These are phyloP conservation scores for Ellobius talpinus DNA, from an alignment of 2,113 vertebrate species.

Conservation along the genomic window DNA sequence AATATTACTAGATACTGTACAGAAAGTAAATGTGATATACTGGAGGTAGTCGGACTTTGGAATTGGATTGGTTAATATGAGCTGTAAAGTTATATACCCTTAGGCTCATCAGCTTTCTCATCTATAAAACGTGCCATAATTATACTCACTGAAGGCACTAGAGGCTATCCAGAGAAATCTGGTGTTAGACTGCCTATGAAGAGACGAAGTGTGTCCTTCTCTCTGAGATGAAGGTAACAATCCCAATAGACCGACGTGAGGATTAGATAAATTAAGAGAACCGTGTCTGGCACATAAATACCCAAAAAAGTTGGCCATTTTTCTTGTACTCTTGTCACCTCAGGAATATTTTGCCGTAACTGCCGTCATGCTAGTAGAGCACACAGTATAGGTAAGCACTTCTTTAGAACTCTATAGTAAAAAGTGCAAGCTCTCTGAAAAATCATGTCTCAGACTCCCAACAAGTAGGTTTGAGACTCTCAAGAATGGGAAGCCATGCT, in stretches of 20 bases:
- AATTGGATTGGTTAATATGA: background rate
- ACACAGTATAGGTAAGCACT: background rate
- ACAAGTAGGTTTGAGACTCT: slow-evolving; percentile 27
- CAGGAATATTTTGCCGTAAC: slow-evolving; percentile 8
- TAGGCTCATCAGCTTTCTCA: background rate
- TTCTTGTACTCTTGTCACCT: slow-evolving; percentile 12
- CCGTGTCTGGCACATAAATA: background rate
- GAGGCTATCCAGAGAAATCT: background rate
- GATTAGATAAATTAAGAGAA: background rate
- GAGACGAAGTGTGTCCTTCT: background rate
- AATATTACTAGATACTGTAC: background rate
- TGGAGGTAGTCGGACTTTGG: background rate
- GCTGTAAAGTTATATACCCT: background rate
- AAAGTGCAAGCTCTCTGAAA: slow-evolving; percentile 61
- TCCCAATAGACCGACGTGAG: background rate
- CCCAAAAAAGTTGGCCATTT: background rate
- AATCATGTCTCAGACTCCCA: slow-evolving; percentile 5
- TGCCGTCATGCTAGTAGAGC: background rate
- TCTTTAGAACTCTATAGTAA: background rate
- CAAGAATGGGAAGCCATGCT: slow-evolving; percentile 27
- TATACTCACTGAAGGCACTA: background rate
- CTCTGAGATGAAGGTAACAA: background rate
- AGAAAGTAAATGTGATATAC: background rate
- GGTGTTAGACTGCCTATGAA: background rate
- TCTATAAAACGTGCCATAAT: background rate